Conservation (phyloP, 2,113 vertebrate genomes). For the Embiotoca jacksoni region DNA sequence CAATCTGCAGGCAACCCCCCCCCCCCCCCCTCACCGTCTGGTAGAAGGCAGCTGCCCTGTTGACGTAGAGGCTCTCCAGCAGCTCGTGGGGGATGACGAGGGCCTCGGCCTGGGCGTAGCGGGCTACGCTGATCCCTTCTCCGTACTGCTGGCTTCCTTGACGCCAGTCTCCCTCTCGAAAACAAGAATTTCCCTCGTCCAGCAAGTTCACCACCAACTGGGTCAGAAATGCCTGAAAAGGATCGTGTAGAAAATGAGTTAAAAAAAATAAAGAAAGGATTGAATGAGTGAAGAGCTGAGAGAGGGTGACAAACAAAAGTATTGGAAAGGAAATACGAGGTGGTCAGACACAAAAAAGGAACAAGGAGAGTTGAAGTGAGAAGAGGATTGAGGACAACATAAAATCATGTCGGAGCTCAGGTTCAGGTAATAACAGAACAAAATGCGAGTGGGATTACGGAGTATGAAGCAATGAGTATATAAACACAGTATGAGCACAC, state of each 20-base stretch:
- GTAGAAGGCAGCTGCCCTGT: constrained; percentile 94
- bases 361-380: background rate
- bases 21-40: constrained; percentile 87
- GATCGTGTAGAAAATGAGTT: no score
- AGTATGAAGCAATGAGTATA: background rate
- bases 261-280: background rate
- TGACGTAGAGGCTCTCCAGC: constrained; percentile 94
- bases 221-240: constrained; percentile 90
- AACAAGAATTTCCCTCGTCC: constrained; percentile 94
- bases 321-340: background rate
- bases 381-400: background rate
- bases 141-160: constrained; percentile 92
- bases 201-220: constrained; percentile 95
- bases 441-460: background rate
- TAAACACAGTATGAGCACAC: background rate
- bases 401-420: background rate
- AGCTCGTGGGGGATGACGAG: constrained; percentile 91
- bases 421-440: background rate
- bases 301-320: background rate
- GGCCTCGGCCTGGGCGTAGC: constrained; percentile 94
- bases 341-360: background rate
- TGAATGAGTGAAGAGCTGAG: no score
- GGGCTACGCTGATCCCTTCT: constrained; percentile 94
- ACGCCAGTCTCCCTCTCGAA: constrained; percentile 92
- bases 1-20: background rate